A percentile compares a stretch with the other conserved stretches of the same genome.
These are phyloP conservation scores for Melopsittacus undulatus DNA, from an alignment of 2,797 vertebrate genomes.

Conservation along the genomic window DNA sequence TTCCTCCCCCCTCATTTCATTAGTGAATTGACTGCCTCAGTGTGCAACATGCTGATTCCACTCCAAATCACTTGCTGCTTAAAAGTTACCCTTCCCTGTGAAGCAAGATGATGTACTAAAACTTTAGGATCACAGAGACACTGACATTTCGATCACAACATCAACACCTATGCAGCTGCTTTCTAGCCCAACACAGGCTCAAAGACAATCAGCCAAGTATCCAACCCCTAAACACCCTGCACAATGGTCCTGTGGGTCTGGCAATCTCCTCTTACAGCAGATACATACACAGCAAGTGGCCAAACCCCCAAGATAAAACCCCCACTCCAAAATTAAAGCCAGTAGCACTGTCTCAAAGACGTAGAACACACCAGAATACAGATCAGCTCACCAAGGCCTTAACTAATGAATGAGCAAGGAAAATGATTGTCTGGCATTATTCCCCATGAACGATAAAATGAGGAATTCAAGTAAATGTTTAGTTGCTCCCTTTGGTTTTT, in stretches of 20 bases:
- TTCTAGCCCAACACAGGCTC: background rate
- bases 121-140: background rate
- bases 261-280: background rate
- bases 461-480: background rate
- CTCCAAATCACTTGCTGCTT: conserved; percentile 4
- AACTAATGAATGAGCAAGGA: background rate
- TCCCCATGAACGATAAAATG: background rate
- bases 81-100: background rate
- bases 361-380: background rate
- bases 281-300: background rate
- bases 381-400: background rate
- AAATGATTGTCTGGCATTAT: background rate
- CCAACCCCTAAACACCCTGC: background rate
- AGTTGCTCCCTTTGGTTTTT: background rate
- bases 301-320: background rate
- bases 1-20: conserved; percentile 31
- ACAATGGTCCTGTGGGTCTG: background rate
- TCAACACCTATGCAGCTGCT: background rate
- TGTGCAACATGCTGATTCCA: background rate
- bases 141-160: rapidly evolving
- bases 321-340: background rate
- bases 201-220: background rate
- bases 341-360: background rate
- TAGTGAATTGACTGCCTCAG: conserved; percentile 18
- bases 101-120: background rate